phyloP scores from a whole-genome alignment of 2,113 vertebrate species.

The Eupsittula cactorum region DNA sequence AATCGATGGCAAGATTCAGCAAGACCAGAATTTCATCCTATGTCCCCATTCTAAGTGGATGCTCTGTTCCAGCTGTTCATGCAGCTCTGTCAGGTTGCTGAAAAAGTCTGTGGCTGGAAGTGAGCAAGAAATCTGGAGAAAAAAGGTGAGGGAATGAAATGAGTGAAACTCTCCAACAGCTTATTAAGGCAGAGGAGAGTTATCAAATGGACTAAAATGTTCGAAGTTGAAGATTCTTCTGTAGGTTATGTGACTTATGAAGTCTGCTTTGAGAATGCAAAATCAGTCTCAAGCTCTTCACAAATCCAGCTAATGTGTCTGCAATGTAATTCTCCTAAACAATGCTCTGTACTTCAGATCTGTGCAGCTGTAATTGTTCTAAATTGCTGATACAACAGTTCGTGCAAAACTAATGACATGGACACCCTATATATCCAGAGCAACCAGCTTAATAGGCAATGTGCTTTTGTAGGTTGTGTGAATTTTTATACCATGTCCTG shows the following conservation, averaged over 20 bases:
- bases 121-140: background rate
- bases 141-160: background rate
- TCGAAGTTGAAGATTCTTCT: background rate
- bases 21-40: background rate
- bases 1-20: background rate
- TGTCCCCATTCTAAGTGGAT: background rate
- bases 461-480: conserved; percentile 29
- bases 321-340: conserved; percentile 27
- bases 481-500: conserved; percentile 44
- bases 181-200: background rate
- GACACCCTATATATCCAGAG: conserved; percentile 17
- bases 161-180: background rate
- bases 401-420: conserved; percentile 19
- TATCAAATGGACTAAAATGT: background rate
- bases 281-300: background rate
- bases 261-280: conserved; percentile 9
- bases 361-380: conserved; percentile 34
- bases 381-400: conserved; percentile 48
- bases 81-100: background rate
- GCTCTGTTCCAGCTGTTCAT: background rate
- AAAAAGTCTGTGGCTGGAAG: background rate
- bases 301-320: conserved; percentile 7
- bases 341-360: background rate
- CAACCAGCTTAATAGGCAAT: background rate
- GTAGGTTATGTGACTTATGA: background rate